Evolutionary conservation across 2,888 invertebrate genomes (phyloP).

Genomic region (Meganola albula): DNA sequence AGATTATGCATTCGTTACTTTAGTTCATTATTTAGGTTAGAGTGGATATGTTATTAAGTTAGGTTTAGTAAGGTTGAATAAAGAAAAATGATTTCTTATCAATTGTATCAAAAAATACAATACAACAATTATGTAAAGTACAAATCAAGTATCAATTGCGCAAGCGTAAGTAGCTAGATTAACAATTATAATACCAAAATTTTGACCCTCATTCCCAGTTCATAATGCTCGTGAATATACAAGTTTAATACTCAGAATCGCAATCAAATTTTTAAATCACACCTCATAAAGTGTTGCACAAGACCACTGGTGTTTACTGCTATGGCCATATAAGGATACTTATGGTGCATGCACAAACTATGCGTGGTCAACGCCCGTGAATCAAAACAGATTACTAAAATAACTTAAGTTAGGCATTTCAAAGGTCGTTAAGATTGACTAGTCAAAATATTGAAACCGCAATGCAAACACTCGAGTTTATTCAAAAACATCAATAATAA

Average conservation of each 20-base stretch:
- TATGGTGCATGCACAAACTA: not conserved
- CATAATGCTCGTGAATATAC: slow-evolving; percentile 28
- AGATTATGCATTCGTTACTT: too few species aligned
- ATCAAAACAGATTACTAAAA: not conserved
- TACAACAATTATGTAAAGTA: too few species aligned
- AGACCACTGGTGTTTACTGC: slow-evolving; percentile 15
- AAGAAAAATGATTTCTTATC: too few species aligned
- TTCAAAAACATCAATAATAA: slow-evolving; percentile 29
- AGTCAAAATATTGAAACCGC: slow-evolving; percentile 20
- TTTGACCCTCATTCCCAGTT: too few species aligned
- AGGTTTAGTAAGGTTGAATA: too few species aligned
- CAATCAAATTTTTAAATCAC: slow-evolving; percentile 33
- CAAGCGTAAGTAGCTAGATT: too few species aligned
- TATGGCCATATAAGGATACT: not conserved
- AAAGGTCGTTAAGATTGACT: slow-evolving; percentile 10
- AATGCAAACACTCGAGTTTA: slow-evolving; percentile 36
- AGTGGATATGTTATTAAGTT: too few species aligned
- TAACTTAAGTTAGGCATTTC: not conserved
- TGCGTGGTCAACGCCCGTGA: not conserved
- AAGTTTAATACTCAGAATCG: slow-evolving; percentile 32
- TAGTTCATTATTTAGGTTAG: too few species aligned
- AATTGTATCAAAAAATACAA: too few species aligned
- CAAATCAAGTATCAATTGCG: too few species aligned
- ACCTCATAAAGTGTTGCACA: slow-evolving; percentile 22
- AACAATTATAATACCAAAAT: too few species aligned